phyloP scores from a whole-genome alignment of 2,113 vertebrate species.

The Aspidoscelis tigris region DNA sequence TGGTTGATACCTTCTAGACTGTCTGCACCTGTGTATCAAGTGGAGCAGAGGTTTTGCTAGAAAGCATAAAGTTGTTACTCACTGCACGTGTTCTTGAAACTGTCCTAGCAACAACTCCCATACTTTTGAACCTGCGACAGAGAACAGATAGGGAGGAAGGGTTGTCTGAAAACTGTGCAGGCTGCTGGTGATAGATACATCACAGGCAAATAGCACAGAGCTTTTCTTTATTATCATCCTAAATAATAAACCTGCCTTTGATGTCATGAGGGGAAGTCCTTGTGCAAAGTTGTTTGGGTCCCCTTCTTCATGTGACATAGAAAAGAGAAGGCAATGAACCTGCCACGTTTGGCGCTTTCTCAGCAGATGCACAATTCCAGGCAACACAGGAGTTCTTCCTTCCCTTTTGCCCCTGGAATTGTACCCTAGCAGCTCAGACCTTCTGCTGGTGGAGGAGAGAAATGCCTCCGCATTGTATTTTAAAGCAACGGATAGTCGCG shows the following conservation, averaged over 20 bases:
- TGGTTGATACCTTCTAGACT: not conserved
- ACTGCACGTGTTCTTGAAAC: no score
- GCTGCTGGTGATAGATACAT: not conserved
- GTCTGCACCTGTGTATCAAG: no score
- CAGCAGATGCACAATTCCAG: not conserved
- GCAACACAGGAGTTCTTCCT: not conserved
- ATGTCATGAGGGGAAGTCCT: not conserved
- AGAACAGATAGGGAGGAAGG: slow-evolving; percentile 26
- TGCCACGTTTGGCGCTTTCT: not conserved
- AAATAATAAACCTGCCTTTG: not conserved
- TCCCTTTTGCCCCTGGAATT: not conserved
- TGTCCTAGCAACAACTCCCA: not conserved
- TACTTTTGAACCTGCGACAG: not conserved
- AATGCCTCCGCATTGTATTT: not conserved
- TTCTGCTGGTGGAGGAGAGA: slow-evolving; percentile 15
- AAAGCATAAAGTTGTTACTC: not conserved
- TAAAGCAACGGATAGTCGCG: not conserved
- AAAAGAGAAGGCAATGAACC: not conserved
- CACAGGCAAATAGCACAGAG: not conserved
- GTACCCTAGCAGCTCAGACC: not conserved
- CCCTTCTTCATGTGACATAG: not conserved
- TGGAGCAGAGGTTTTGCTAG: not conserved
- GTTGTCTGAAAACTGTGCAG: slow-evolving; percentile 40
- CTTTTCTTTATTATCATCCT: not conserved
- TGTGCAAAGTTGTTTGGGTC: not conserved